Base-by-base conservation (phyloP, 2,888 invertebrate species). In the Cosmorhoe ocellata region DNA sequence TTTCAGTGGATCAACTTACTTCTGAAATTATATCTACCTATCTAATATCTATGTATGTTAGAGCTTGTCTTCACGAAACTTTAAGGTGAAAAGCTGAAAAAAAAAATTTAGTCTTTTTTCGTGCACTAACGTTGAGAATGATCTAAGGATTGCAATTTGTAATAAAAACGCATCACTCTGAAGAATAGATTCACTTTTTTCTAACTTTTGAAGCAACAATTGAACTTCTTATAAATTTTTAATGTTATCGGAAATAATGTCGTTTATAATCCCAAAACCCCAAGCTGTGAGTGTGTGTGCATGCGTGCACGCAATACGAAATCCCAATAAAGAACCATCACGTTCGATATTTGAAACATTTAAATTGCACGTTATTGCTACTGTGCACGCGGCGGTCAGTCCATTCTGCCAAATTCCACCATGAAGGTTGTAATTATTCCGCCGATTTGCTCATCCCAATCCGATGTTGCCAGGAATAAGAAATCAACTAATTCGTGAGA, bases 291-390 rank as follows among this genome's bases (percentile, higher is more conserved):
- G 47, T 52, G 51, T 37, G 47, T 52, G 51, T 37, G 27, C 30
- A 43, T 51, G 31, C 34, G 34, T 48, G 51, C 58, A 58, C 56
- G 59, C 62, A 56, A 58, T 49, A 47, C 52, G 47, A 49, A 56
- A 56, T 38, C 48, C 43, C 43, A 52, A 60, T 55, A 58, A 53
- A 48, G 51, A 62, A 54, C 39, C 40, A 70, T 68, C 71, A 64
- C 67, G 73, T 82, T 84, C 77, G 82, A 87, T 84, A 90, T 90
- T 82, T 77, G 81, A 89, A 90, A 82, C 84, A 90, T 90, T 90
- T 90, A 90, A 89, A 90, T 90, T 89, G 82, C 81, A 84, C 78
- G 84, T 85, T 85, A 80, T 79, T 80, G 90, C 90, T 90, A 90
- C 90, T 78, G 90, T 89, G 88, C 87, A 82, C 81, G 81, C 81